Percentiles rank a stretch among this genome's conserved stretches.
These are phyloP conservation scores for Mastigias papua DNA, from an alignment of 30 jellyfish, hydroid and myxozoan genomes.

Conservation along the genomic window DNA sequence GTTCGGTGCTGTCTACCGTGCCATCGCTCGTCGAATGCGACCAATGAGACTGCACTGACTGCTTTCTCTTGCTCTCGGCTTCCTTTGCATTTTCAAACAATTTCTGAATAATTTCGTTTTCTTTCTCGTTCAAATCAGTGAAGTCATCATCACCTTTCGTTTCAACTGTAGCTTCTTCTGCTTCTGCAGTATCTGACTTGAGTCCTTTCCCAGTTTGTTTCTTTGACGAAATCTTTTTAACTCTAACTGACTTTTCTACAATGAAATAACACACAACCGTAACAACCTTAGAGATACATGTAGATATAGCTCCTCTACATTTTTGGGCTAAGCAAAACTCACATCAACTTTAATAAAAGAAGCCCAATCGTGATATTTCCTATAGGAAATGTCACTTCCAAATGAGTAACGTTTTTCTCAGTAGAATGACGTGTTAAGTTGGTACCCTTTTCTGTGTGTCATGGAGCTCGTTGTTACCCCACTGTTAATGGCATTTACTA, in stretches of 20 bases:
- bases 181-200: background rate
- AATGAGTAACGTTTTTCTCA: too few species aligned
- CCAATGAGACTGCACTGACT: slow-evolving; percentile 7
- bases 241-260: background rate
- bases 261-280: background rate
- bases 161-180: background rate
- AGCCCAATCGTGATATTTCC: too few species aligned
- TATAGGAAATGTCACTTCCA: too few species aligned
- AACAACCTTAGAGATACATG: too few species aligned
- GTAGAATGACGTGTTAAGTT: too few species aligned
- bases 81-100: slow-evolving; percentile 51
- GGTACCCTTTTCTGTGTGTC: too few species aligned
- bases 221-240: background rate
- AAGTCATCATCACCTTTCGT: background rate
- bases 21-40: slow-evolving; percentile 29
- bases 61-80: slow-evolving; percentile 4
- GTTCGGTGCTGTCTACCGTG: background rate
- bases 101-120: slow-evolving; percentile 40
- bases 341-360: too few species aligned
- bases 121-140: slow-evolving; percentile 33
- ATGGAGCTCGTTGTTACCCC: too few species aligned
- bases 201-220: background rate
- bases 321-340: too few species aligned
- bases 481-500: too few species aligned
- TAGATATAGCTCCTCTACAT: too few species aligned